phyloP scores from a whole-genome alignment of 2,113 vertebrate species.

The Ictidomys tridecemlineatus region DNA sequence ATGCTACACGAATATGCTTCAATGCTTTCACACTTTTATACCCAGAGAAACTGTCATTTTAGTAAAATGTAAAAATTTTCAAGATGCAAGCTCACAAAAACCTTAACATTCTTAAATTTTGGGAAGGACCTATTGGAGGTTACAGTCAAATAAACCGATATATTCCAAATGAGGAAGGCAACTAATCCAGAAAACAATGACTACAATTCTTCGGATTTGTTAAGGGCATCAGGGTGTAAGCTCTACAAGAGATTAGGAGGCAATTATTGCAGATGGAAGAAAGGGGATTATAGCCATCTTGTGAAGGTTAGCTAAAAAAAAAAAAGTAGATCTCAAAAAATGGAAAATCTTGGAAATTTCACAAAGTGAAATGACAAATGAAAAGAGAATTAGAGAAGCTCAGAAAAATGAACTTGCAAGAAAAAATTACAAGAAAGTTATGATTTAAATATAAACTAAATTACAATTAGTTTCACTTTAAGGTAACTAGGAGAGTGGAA shows the following conservation, averaged over 20 bases:
- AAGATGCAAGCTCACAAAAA: background rate
- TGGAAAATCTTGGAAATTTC: background rate
- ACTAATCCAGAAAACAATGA: background rate
- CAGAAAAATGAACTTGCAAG: background rate
- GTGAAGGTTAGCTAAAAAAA: background rate
- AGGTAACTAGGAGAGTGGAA: background rate
- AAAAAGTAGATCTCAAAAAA: background rate
- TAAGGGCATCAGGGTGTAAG: background rate
- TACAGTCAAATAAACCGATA: background rate
- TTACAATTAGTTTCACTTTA: background rate
- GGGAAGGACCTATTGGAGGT: background rate
- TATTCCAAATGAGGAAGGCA: background rate
- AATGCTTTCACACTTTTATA: slow-evolving; percentile 55
- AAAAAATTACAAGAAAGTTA: background rate
- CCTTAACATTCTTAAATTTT: background rate
- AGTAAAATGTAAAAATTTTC: background rate
- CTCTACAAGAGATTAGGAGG: background rate
- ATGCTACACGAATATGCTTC: background rate
- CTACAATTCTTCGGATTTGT: background rate
- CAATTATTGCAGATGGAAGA: background rate
- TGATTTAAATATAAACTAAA: background rate
- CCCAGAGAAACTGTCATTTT: slow-evolving; percentile 31
- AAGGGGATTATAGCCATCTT: rapidly evolving
- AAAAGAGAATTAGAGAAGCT: background rate
- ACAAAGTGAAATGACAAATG: background rate